A percentile compares a stretch with the other conserved stretches of the same genome.
Conservation (phyloP, 2,113 vertebrate species). For the Nerophis ophidion region DNA sequence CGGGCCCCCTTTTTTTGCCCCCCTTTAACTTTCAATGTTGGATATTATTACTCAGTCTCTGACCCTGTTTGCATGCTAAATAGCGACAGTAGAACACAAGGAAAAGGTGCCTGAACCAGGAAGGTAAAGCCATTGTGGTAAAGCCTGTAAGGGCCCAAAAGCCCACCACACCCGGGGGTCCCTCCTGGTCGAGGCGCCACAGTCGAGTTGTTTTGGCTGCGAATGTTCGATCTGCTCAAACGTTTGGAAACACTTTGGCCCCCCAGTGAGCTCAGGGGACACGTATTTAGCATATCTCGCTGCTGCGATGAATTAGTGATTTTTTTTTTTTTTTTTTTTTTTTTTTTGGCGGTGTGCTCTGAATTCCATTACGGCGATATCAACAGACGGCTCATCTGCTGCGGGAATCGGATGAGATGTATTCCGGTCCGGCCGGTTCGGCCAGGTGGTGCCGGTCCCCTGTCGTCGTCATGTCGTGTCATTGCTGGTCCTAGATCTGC, state of each 20-base stretch:
- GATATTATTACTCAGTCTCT: too few relatives aligned
- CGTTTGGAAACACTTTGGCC: conserved; percentile 47
- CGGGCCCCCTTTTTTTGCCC: too few relatives aligned
- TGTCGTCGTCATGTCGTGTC: too few relatives aligned
- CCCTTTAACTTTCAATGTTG: too few relatives aligned
- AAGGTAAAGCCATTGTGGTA: conserved; percentile 18
- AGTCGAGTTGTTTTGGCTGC: conserved; percentile 41
- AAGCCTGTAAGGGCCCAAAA: conserved; percentile 12
- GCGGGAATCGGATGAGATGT: conserved; percentile 32
- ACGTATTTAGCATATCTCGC: conserved; percentile 51
- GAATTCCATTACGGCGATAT: conserved; percentile 60
- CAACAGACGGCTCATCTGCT: conserved; percentile 44
- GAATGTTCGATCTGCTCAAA: conserved; percentile 42
- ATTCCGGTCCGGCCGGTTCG: conserved; percentile 41
- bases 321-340: conserved; percentile 26
- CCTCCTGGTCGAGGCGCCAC: conserved; percentile 35
- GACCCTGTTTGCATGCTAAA: too few relatives aligned
- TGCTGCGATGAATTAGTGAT: conserved; percentile 58
- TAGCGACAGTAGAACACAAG: not conserved
- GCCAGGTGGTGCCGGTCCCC: conserved; percentile 14
- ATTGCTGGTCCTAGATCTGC: too few relatives aligned
- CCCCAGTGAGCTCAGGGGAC: conserved; percentile 42
- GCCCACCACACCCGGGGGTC: conserved; percentile 1
- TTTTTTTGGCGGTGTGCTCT: conserved; percentile 30
- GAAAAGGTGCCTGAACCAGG: conserved; percentile 26